These are phyloP conservation scores for Ptychoptera contaminata DNA, from an alignment of 2,888 invertebrate species.

Conservation along the genomic window DNA sequence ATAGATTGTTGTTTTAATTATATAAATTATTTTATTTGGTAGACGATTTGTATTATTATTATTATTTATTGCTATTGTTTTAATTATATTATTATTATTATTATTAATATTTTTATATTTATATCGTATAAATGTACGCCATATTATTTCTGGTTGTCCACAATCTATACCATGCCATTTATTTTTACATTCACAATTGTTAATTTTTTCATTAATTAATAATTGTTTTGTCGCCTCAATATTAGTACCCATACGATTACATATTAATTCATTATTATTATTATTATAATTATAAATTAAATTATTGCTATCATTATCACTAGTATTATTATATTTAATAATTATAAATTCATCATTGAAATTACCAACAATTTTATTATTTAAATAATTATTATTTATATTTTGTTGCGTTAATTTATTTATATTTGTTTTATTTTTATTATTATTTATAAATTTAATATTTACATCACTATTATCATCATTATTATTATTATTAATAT, in stretches of 20 bases:
- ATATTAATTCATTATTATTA: constrained; percentile 6
- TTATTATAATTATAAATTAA: neutral
- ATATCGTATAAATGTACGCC: constrained; percentile 44
- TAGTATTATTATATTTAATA: neutral
- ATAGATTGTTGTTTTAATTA: constrained; percentile 35
- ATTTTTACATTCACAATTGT: constrained; percentile 37
- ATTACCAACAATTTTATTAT: neutral
- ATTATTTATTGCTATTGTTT: constrained; percentile 10
- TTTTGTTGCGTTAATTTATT: neutral
- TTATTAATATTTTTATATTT: constrained; percentile 18
- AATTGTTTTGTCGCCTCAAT: neutral
- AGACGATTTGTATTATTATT: constrained; percentile 18
- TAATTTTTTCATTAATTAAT: neutral
- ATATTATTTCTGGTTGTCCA: constrained; percentile 48
- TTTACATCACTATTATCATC: neutral
- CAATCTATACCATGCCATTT: constrained; percentile 51
- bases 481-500: neutral
- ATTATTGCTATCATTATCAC: neutral
- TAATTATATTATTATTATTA: neutral
- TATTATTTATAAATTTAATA: constrained; percentile 2
- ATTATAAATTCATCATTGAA: constrained; percentile 2
- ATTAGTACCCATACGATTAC: constrained; percentile 9
- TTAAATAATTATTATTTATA: neutral
- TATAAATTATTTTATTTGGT: constrained; percentile 38
- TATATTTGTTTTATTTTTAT: constrained; percentile 1